A percentile compares a stretch with the other conserved stretches of the same genome.
Conservation (phyloP, 2,888 invertebrate genomes). For the Drosophila prostipennis region DNA sequence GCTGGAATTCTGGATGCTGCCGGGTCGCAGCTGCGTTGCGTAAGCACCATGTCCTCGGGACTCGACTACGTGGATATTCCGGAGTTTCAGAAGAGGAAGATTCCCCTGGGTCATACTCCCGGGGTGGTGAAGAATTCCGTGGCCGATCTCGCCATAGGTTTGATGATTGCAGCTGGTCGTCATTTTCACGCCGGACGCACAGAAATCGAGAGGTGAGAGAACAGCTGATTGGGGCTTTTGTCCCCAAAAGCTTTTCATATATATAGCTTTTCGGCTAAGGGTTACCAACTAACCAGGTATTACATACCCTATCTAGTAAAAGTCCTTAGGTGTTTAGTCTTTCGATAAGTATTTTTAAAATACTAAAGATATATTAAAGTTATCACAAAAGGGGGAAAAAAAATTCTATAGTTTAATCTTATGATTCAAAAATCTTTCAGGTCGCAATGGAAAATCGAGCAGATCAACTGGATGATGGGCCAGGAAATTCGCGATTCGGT, state of each 20-base stretch:
- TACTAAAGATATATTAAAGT: too few relatives aligned
- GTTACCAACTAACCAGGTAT: not conserved
- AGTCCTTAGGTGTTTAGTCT: too few relatives aligned
- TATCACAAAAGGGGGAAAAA: too few relatives aligned
- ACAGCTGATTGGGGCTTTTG: conserved; percentile 46
- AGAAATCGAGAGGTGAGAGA: conserved; percentile 85
- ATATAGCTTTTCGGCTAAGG: conserved; percentile 27
- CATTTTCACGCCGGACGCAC: conserved; percentile 90
- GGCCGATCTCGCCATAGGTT: conserved; percentile 92
- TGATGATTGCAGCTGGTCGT: conserved; percentile 91
- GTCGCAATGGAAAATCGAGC: conserved; percentile 88
- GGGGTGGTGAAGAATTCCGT: conserved; percentile 90
- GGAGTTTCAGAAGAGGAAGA: conserved; percentile 88
- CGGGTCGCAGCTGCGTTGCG: conserved; percentile 88
- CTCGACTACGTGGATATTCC: conserved; percentile 91
- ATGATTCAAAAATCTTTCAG: conserved; percentile 74
- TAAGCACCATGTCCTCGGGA: conserved; percentile 94
- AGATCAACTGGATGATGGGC: conserved; percentile 91
- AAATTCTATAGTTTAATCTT: too few relatives aligned
- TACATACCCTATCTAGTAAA: not conserved
- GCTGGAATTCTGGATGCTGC: conserved; percentile 82
- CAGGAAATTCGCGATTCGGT: conserved; percentile 91
- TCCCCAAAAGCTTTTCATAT: conserved; percentile 25
- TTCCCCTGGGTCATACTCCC: conserved; percentile 92
- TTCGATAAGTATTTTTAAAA: too few relatives aligned